Evolutionary conservation across 2,113 vertebrate species (phyloP).

Genomic region (Seriola quinqueradiata): DNA sequence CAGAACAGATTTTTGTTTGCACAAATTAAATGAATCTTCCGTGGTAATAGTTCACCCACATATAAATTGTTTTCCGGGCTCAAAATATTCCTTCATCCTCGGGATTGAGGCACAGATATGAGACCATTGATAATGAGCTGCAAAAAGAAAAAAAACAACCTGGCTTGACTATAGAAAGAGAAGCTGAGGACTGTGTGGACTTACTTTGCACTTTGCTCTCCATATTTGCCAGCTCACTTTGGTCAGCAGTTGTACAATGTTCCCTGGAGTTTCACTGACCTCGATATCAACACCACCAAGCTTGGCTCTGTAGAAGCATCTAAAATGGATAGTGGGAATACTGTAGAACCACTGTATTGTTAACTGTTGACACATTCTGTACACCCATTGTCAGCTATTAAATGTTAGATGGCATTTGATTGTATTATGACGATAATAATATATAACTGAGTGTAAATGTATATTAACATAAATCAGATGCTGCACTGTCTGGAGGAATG

Average conservation of each 20-base stretch:
- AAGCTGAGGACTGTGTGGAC: neutral
- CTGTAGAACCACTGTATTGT: neutral
- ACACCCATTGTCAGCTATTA: conserved; percentile 45
- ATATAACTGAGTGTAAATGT: conserved; percentile 35
- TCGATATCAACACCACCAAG: conserved; percentile 1
- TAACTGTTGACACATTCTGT: conserved; percentile 31
- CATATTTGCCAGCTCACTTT: conserved; percentile 23
- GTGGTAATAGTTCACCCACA: neutral
- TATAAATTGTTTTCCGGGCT: neutral
- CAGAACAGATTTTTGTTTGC: neutral
- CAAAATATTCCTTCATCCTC: neutral
- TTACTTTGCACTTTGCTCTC: conserved; percentile 15
- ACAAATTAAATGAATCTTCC: neutral
- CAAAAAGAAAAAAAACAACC: neutral
- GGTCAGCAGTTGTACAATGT: conserved; percentile 13
- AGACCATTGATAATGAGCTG: neutral
- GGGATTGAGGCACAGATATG: conserved; percentile 18
- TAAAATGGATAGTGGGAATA: neutral
- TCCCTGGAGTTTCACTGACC: neutral
- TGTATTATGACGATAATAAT: conserved; percentile 59
- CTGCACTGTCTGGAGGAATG: conserved; percentile 43
- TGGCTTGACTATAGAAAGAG: neutral
- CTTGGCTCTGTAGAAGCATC: conserved; percentile 24
- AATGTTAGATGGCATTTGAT: conserved; percentile 44
- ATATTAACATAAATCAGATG: conserved; percentile 15